phyloP scores from a whole-genome alignment of 2,888 invertebrate species.

The Eupithecia dodoneata region DNA sequence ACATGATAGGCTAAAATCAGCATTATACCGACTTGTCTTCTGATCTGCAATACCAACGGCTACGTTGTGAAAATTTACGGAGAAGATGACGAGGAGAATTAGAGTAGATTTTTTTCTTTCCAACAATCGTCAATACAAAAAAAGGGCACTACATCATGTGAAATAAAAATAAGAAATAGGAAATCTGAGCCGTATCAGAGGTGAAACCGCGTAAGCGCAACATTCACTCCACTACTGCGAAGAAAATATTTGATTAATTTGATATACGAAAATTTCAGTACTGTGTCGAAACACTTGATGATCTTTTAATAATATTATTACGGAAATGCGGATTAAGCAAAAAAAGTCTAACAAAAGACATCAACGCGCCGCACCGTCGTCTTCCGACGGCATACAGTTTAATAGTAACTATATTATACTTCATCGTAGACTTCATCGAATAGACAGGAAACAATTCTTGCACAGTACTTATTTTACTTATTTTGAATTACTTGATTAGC shows the following conservation, averaged over 20 bases:
- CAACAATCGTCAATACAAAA: neutral
- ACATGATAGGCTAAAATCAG: neutral
- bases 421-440: too few species aligned
- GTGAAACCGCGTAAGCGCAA: neutral
- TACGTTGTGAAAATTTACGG: neutral
- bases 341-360: slow-evolving; percentile 61
- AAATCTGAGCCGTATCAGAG: neutral
- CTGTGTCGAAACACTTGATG: neutral
- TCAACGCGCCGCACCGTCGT: slow-evolving; percentile 59
- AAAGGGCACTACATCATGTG: neutral
- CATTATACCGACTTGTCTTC: neutral
- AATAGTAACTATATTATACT: too few species aligned
- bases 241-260: neutral
- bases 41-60: neutral
- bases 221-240: neutral
- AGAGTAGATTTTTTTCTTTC: neutral
- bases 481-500: too few species aligned
- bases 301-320: neutral
- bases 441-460: too few species aligned
- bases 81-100: neutral
- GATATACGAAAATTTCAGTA: neutral
- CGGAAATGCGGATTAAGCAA: neutral
- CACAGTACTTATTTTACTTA: too few species aligned
- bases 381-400: neutral
- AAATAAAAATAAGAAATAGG: neutral